Evolutionary conservation across 2,888 invertebrate genomes (phyloP), one percentile per base, ranked within the genome.

Genomic region (Lasioglossum zephyrum): DNA sequence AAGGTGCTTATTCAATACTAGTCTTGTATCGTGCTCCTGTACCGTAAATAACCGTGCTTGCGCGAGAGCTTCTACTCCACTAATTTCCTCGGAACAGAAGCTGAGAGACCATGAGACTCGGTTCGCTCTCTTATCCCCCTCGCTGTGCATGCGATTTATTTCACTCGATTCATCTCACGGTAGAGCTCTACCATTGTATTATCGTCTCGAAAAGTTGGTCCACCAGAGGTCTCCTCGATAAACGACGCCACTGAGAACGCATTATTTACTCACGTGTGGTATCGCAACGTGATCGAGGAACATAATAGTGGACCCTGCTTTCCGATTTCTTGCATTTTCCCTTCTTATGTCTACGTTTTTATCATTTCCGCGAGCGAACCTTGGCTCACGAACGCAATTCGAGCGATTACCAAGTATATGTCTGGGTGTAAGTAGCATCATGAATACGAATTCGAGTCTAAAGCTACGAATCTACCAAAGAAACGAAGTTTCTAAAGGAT

Each of bases 261-360:
- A 31, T 63, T 87, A 84, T 81, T 41, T 84, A 81, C 4, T 72
- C 76, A 16, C 3, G 4, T n/a, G 63, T 16, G 2, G 49, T 18
- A 36, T 79, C 73, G 70, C 18, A 69, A 39, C 70, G 77, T 57
- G 60, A 60, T 53, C 13, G 36, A 13, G 74, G 22, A 22, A 11
- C 13, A 13, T 9, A 73, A 47, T 53, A 49, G 26, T 76, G 39
- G 78, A 4, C 16, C 16, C 1, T 31, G 69, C 18, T 69, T 41
- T 22, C 11, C 22, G 41, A 41, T 41, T 41, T 13, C 41, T 70
- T n/a, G 41, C 41, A 41, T 70, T 70, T 41, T 70, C 41, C 11
- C n/a, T n/a, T 63, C 31, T 63, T 63, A 16, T 11, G 31, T 39
- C 22, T 5, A 36, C 16, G 49, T 44, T 47, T 31, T 16, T 53